A percentile compares a stretch with the other conserved stretches of the same genome.
These are phyloP conservation scores for Eueides isabella DNA, from an alignment of 1,140 invertebrate genomes.

Conservation along the genomic window DNA sequence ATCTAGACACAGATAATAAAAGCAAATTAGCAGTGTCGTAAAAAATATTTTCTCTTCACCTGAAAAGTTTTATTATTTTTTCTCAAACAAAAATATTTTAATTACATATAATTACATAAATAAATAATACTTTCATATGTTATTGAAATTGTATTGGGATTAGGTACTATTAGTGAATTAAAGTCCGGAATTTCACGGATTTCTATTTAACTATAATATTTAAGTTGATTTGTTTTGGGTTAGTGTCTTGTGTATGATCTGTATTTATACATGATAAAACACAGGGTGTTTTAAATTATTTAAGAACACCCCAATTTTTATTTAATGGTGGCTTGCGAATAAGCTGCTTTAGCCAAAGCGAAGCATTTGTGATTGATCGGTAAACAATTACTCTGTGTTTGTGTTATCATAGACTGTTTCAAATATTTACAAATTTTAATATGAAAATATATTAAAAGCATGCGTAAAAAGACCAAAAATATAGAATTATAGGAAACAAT, in stretches of 20 bases:
- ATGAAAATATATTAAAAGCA: slow-evolving; percentile 45
- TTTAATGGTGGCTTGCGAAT: slow-evolving; percentile 52
- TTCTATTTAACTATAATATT: too few species aligned
- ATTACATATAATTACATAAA: slow-evolving; percentile 38
- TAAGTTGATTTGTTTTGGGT: slow-evolving; percentile 47
- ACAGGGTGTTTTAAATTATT: slow-evolving; percentile 25
- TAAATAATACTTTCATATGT: slow-evolving; percentile 37
- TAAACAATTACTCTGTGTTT: slow-evolving; percentile 12
- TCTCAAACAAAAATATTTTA: slow-evolving; percentile 33
- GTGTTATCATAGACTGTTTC: slow-evolving; percentile 65
- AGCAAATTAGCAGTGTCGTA: slow-evolving; percentile 66
- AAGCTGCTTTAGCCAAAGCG: slow-evolving; percentile 72
- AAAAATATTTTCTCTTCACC: slow-evolving; percentile 59
- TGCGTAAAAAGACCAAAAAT: slow-evolving; percentile 47
- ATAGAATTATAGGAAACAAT: slow-evolving; percentile 61
- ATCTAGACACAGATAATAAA: slow-evolving; percentile 69
- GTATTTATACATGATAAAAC: slow-evolving; percentile 12
- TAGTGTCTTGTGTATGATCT: slow-evolving; percentile 19
- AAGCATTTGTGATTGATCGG: slow-evolving; percentile 51
- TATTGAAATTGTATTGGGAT: slow-evolving; percentile 12
- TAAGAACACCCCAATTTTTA: slow-evolving; percentile 27
- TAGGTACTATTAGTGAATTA: slow-evolving; percentile 2
- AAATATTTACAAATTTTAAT: slow-evolving; percentile 30
- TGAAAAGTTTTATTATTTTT: slow-evolving; percentile 58
- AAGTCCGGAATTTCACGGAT: slow-evolving; percentile 65